Conservation (phyloP, 2,888 invertebrate genomes). For the Disparrhopalites patrizii region DNA sequence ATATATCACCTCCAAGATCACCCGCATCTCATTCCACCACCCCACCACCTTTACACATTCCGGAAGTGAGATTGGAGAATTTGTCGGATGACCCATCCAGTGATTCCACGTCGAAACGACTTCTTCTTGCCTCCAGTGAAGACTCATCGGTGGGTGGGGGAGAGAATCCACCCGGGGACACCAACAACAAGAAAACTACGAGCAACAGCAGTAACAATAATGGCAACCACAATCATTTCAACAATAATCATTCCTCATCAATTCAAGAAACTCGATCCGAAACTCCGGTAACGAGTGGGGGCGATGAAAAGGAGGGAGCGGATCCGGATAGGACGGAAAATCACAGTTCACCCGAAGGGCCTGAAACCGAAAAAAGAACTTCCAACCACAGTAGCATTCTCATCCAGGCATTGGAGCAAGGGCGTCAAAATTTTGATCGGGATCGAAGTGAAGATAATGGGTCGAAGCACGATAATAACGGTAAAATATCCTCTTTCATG, state of each 20-base stretch:
- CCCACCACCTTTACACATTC: conserved; percentile 18
- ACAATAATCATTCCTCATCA: conserved; percentile 16
- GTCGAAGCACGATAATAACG: conserved; percentile 10
- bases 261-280: conserved; percentile 11
- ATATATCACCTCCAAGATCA: conserved; percentile 26
- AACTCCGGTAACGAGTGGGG: conserved; percentile 12
- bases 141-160: conserved; percentile 6
- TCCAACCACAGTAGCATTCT: conserved; percentile 27
- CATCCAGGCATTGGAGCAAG: conserved; percentile 33
- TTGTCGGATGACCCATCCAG: conserved; percentile 25
- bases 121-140: not conserved
- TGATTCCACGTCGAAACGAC: conserved; percentile 16
- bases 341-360: not conserved
- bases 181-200: not conserved
- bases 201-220: not conserved
- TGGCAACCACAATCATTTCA: conserved; percentile 26
- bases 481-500: no score
- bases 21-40: conserved; percentile 25
- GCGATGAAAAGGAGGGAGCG: conserved; percentile 5
- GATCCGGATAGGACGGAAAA: not conserved
- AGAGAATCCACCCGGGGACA: conserved; percentile 2
- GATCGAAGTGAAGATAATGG: conserved; percentile 12
- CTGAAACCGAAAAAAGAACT: conserved; percentile 5
- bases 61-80: conserved; percentile 31
- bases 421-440: conserved; percentile 23